A percentile compares a stretch with the other conserved stretches of the same genome.
Evolutionary conservation across 92 coral and sea anemone species (phyloP).

Genomic region (Porites cylindrica): DNA sequence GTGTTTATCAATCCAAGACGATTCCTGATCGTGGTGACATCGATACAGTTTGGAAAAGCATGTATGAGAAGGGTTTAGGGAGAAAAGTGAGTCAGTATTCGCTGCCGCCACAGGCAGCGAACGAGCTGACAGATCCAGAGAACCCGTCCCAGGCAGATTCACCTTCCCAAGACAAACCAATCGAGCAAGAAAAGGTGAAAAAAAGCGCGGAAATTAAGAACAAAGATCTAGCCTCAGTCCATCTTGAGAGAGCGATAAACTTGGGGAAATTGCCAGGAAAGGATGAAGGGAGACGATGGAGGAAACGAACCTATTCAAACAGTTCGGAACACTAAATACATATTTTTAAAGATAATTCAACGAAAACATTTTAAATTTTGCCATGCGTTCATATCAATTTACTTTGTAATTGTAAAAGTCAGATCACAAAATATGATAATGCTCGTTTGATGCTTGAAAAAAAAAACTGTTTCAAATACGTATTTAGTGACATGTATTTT

Average conservation of each 20-base stretch:
- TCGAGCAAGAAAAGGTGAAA: constrained; percentile 11
- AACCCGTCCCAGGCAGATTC: not conserved
- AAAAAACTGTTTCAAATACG: not conserved
- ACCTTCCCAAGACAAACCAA: not conserved
- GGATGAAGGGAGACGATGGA: constrained; percentile 83
- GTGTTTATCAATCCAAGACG: constrained; percentile 81
- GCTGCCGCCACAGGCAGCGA: constrained; percentile 59
- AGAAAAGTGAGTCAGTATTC: constrained; percentile 81
- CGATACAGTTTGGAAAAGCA: constrained; percentile 85
- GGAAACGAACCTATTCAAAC: constrained; percentile 73
- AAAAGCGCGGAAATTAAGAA: constrained; percentile 23
- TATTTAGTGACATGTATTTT: not conserved
- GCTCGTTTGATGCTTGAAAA: not conserved
- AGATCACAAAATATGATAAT: not conserved
- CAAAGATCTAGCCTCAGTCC: constrained; percentile 85
- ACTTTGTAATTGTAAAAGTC: not conserved
- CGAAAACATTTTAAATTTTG: not conserved
- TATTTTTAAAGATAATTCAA: too few species aligned
- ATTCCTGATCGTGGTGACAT: constrained; percentile 68
- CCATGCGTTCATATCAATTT: not conserved
- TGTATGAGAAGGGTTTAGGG: constrained; percentile 89
- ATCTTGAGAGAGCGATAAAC: constrained; percentile 83
- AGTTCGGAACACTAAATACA: constrained; percentile 47
- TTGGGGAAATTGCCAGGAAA: constrained; percentile 61
- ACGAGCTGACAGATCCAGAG: constrained; percentile 19